Percentiles rank a stretch among this genome's conserved stretches.
phyloP scores from a whole-genome alignment of 2,888 invertebrate species.

The Calliphora vomitoria region DNA sequence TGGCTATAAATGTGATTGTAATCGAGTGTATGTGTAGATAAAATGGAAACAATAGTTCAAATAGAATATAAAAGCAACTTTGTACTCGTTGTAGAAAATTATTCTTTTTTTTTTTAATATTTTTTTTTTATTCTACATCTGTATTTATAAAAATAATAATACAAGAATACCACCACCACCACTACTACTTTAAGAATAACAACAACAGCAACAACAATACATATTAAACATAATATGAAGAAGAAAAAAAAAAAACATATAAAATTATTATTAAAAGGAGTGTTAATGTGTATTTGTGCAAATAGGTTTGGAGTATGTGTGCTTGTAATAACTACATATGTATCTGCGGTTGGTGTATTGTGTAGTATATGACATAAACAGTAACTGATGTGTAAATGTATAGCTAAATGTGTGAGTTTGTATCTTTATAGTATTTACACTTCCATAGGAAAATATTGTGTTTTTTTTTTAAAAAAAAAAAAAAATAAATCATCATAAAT shows the following conservation, averaged over 20 bases:
- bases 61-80: conserved; percentile 58
- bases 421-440: conserved; percentile 39
- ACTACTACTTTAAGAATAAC: neutral
- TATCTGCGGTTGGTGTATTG: conserved; percentile 42
- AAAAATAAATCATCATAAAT: conserved; percentile 72
- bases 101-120: conserved; percentile 16
- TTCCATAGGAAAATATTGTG: conserved; percentile 33
- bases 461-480: conserved; percentile 8
- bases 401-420: conserved; percentile 6
- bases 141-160: conserved; percentile 42
- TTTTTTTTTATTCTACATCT: conserved; percentile 27
- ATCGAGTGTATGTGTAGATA: conserved; percentile 19
- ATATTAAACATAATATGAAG: neutral
- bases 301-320: neutral
- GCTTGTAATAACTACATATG: neutral
- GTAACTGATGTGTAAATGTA: conserved; percentile 63
- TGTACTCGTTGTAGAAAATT: conserved; percentile 17
- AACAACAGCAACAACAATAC: conserved; percentile 2
- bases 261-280: conserved; percentile 67
- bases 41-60: conserved; percentile 57
- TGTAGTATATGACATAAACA: conserved; percentile 63
- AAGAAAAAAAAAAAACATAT: conserved; percentile 14
- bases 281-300: conserved; percentile 54
- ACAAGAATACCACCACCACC: conserved; percentile 12
- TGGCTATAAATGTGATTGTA: conserved; percentile 11